These are phyloP conservation scores for Cyclargus thomasi DNA, from an alignment of 1,140 invertebrate genomes.

Conservation along the genomic window DNA sequence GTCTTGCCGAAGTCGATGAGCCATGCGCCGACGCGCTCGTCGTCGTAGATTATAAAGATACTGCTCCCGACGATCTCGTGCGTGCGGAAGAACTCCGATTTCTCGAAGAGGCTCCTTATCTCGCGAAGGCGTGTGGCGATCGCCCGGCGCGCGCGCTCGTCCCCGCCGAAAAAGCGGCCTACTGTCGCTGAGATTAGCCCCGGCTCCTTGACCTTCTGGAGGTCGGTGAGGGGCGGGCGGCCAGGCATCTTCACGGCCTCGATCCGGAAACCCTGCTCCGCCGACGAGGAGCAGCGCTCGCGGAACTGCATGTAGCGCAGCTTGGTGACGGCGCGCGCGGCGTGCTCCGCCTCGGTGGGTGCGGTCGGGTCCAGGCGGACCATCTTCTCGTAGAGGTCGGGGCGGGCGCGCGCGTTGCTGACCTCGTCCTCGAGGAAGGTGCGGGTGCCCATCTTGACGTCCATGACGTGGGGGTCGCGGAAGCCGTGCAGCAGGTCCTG, in stretches of 20 bases:
- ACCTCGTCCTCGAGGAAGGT: conserved; percentile 97
- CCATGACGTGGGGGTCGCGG: conserved; percentile 91
- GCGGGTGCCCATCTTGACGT: conserved; percentile 93
- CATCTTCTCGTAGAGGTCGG: conserved; percentile 94
- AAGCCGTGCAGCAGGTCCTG: conserved; percentile 92
- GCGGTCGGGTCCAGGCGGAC: conserved; percentile 91
- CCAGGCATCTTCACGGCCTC: conserved; percentile 94
- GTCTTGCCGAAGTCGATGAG: conserved; percentile 98
- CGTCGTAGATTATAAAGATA: conserved; percentile 95
- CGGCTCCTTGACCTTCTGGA: conserved; percentile 85
- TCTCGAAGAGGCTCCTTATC: conserved; percentile 86
- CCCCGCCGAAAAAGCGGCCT: conserved; percentile 84
- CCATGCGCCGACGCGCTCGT: conserved; percentile 91
- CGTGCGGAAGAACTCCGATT: conserved; percentile 89
- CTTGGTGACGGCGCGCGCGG: conserved; percentile 89
- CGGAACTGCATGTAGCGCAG: conserved; percentile 96
- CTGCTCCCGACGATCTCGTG: conserved; percentile 97
- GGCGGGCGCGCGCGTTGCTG: conserved; percentile 84
- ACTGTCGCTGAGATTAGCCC: conserved; percentile 88
- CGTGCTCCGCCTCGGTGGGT: conserved; percentile 88
- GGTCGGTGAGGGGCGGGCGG: conserved; percentile 82
- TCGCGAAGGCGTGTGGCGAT: conserved; percentile 85
- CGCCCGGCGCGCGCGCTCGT: conserved; percentile 79
- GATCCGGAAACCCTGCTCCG: conserved; percentile 94
- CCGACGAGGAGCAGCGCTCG: conserved; percentile 94